These are phyloP conservation scores for Ciconia boyciana DNA, from an alignment of 2,113 vertebrate species.

Conservation along the genomic window DNA sequence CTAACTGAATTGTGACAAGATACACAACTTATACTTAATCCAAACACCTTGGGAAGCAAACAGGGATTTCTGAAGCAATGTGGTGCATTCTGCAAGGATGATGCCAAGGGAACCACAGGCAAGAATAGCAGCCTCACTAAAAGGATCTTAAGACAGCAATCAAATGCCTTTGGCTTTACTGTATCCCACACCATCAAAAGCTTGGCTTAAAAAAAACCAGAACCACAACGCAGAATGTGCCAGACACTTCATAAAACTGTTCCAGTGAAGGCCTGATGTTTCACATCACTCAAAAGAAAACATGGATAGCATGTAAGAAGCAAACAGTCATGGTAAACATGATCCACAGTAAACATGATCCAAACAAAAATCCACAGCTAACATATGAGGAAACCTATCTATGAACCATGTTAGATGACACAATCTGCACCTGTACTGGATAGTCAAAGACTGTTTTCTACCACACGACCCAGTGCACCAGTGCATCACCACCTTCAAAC, in stretches of 20 bases:
- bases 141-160: neutral
- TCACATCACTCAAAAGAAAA: neutral
- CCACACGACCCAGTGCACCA: neutral
- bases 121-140: neutral
- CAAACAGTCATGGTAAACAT: neutral
- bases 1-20: neutral
- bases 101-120: neutral
- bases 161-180: conserved; percentile 1
- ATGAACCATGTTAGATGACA: neutral
- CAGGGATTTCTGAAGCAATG: neutral
- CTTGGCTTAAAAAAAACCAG: neutral
- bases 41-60: neutral
- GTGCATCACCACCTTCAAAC: neutral
- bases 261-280: neutral
- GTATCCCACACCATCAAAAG: neutral
- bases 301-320: fast-evolving
- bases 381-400: neutral
- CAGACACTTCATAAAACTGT: neutral
- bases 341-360: neutral
- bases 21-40: neutral
- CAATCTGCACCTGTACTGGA: neutral
- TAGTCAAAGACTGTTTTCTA: neutral
- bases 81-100: neutral
- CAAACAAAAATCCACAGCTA: neutral
- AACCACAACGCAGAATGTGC: neutral